These are phyloP conservation scores for Clytia hemisphaerica DNA, from an alignment of 30 jellyfish, hydroid and myxozoan genomes.

Conservation along the genomic window DNA sequence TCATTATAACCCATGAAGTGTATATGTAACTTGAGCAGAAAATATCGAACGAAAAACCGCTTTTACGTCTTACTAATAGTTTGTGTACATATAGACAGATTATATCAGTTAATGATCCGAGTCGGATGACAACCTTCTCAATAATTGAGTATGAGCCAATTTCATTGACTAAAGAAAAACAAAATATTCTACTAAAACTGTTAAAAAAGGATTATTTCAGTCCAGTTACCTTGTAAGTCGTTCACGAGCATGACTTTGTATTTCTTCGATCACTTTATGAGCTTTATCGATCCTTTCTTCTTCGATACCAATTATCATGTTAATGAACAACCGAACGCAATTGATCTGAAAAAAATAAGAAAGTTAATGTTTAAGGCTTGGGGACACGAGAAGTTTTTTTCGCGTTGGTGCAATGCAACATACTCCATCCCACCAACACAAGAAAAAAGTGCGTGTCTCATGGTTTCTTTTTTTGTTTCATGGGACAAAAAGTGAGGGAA, in stretches of 20 bases:
- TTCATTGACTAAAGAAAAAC: background rate
- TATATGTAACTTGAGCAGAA: no score
- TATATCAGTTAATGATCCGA: no score
- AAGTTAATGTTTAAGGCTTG: background rate
- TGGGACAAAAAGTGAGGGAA: no score
- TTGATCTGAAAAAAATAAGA: constrained; percentile 46
- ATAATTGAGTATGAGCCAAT: no score
- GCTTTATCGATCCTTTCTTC: constrained; percentile 33
- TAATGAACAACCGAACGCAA: constrained; percentile 54
- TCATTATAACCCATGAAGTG: no score
- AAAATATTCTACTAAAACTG: background rate
- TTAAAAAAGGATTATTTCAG: no score
- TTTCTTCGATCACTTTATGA: constrained; percentile 28
- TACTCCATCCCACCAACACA: background rate
- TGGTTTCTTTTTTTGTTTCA: background rate
- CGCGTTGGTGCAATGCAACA: background rate
- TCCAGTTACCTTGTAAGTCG: constrained; percentile 33
- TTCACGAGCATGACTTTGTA: constrained; percentile 51
- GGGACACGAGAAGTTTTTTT: background rate
- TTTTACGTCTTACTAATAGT: no score
- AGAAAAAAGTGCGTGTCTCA: no score
- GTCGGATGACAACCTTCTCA: no score
- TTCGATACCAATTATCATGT: constrained; percentile 51
- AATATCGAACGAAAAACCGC: no score
- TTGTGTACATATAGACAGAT: no score